A percentile compares a stretch with the other conserved stretches of the same genome.
These are phyloP conservation scores for Mormyrops boulengeri DNA, from an alignment of 2,797 vertebrate species.

Conservation along the genomic window DNA sequence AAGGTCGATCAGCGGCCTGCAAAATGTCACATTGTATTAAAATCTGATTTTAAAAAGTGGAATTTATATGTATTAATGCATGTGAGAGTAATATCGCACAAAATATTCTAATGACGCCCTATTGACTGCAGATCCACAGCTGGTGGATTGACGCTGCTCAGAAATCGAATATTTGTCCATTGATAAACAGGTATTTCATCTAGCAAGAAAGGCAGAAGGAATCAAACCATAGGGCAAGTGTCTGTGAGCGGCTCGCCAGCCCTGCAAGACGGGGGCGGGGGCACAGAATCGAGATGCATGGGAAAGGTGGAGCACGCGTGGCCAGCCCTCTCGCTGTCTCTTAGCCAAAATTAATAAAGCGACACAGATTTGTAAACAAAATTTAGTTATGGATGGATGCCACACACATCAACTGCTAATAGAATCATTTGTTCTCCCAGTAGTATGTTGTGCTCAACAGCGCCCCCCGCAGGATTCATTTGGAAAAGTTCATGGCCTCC, in stretches of 20 bases:
- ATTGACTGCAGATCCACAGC: no score
- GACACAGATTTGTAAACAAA: neutral
- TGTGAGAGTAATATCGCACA: neutral
- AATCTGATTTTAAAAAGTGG: neutral
- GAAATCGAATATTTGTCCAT: neutral
- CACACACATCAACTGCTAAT: neutral
- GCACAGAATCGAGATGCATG: neutral
- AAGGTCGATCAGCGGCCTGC: neutral
- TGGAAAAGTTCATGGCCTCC: neutral
- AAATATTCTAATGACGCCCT: neutral
- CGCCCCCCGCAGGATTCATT: neutral
- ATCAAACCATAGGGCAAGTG: neutral
- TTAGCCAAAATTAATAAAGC: neutral
- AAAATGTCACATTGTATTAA: neutral
- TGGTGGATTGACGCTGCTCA: neutral
- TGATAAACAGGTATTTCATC: neutral
- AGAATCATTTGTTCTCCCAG: neutral
- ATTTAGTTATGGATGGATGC: neutral
- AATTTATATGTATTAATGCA: neutral
- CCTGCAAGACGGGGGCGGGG: neutral
- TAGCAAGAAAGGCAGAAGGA: neutral
- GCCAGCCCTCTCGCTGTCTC: neutral
- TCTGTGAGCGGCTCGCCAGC: neutral
- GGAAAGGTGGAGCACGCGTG: neutral
- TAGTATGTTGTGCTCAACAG: neutral